Evolutionary conservation across 2,113 vertebrate species (phyloP).

Genomic region (Caracal caracal): DNA sequence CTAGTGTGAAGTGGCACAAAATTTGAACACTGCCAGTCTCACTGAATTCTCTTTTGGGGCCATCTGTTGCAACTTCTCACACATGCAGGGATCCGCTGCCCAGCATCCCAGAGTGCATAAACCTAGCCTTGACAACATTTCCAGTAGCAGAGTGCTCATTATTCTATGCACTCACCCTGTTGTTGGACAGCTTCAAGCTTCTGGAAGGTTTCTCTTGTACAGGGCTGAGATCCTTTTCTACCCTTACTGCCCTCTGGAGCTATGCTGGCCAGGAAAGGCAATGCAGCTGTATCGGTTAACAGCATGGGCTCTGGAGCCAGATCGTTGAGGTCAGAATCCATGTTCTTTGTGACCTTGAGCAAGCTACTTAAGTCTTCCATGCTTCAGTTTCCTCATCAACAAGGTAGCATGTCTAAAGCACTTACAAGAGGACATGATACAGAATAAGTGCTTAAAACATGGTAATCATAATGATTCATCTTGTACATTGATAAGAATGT

Average conservation of each 20-base stretch:
- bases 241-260: neutral
- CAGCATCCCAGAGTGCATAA: neutral
- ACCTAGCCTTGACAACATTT: neutral
- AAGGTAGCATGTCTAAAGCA: neutral
- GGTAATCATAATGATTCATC: too few species aligned
- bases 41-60: neutral
- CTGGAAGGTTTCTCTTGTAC: neutral
- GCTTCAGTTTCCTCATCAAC: neutral
- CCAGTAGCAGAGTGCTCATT: neutral
- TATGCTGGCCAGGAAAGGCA: neutral
- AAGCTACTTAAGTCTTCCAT: neutral
- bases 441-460: neutral
- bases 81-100: neutral
- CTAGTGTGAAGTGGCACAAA: neutral
- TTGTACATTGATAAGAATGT: neutral
- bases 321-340: neutral
- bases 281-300: neutral
- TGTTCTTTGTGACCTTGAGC: neutral
- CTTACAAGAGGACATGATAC: neutral
- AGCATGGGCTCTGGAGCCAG: neutral
- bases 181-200: neutral
- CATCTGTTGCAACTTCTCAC: neutral
- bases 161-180: neutral
- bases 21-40: neutral
- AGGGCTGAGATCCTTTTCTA: neutral